Evolutionary conservation across 2,113 vertebrate genomes (phyloP).

Genomic region (Spea bombifrons): DNA sequence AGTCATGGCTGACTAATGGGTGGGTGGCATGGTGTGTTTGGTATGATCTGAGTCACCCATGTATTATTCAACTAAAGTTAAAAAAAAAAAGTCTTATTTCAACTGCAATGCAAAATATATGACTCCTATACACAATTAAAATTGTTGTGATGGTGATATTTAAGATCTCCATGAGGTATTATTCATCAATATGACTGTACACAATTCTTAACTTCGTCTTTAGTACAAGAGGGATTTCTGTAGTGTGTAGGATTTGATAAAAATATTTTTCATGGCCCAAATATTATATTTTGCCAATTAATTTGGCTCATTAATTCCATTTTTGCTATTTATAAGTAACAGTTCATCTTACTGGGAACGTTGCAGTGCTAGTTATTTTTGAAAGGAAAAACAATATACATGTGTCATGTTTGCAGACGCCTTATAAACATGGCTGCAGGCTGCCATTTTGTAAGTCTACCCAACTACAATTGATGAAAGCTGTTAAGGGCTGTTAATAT

Average conservation of each 20-base stretch:
- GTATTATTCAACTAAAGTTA: slow-evolving; percentile 38
- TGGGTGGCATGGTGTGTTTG: slow-evolving; percentile 16
- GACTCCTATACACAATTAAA: slow-evolving; percentile 3
- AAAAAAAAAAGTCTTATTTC: background rate
- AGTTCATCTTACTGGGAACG: background rate
- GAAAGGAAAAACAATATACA: too few species aligned
- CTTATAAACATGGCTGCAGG: too few species aligned
- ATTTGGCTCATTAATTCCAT: background rate
- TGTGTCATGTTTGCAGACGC: too few species aligned
- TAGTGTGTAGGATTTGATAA: slow-evolving; percentile 16
- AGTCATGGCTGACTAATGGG: slow-evolving; percentile 45
- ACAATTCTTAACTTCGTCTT: background rate
- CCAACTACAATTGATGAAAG: too few species aligned
- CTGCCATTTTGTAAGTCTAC: too few species aligned
- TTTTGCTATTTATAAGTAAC: background rate
- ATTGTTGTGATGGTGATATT: background rate
- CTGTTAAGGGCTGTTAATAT: too few species aligned
- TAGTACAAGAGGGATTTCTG: background rate
- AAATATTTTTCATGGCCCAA: background rate
- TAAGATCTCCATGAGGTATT: slow-evolving; percentile 16
- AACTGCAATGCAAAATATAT: slow-evolving; percentile 19
- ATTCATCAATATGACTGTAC: slow-evolving; percentile 30
- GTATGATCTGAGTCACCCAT: slow-evolving; percentile 33
- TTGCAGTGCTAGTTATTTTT: too few species aligned
- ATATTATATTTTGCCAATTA: slow-evolving; percentile 10